Evolutionary conservation across 2,888 invertebrate genomes (phyloP).

Genomic region (Luffia ferchaultella): DNA sequence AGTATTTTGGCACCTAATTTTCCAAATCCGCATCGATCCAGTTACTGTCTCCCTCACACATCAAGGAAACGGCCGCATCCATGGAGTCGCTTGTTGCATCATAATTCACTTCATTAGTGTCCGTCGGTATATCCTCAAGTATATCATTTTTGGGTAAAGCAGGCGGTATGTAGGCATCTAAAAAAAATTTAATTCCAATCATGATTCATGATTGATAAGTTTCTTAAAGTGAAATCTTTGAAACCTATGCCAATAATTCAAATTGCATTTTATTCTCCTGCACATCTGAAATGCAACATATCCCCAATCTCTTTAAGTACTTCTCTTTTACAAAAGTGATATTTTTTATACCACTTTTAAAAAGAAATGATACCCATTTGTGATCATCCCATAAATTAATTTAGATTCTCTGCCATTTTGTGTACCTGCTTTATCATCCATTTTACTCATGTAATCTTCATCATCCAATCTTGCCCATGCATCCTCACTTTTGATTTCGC

Average conservation of each 20-base stretch:
- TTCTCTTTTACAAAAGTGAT: background rate
- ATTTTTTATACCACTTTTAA: background rate
- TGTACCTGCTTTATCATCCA: background rate
- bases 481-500: background rate
- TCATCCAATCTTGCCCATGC: background rate
- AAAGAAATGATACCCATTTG: background rate
- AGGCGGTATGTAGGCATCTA: background rate
- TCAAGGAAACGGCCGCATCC: background rate
- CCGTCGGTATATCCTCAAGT: background rate
- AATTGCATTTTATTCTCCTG: no score
- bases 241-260: no score
- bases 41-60: background rate
- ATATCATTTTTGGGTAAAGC: background rate
- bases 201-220: background rate
- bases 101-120: background rate
- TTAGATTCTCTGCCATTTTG: background rate
- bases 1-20: background rate
- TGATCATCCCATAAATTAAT: background rate
- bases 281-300: no score
- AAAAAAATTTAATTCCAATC: background rate
- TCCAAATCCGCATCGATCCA: background rate
- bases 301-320: no score
- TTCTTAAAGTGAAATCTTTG: no score
- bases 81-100: background rate
- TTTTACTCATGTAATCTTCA: background rate